These are phyloP conservation scores for Aix galericulata DNA, from an alignment of 2,113 vertebrate species.

Conservation along the genomic window DNA sequence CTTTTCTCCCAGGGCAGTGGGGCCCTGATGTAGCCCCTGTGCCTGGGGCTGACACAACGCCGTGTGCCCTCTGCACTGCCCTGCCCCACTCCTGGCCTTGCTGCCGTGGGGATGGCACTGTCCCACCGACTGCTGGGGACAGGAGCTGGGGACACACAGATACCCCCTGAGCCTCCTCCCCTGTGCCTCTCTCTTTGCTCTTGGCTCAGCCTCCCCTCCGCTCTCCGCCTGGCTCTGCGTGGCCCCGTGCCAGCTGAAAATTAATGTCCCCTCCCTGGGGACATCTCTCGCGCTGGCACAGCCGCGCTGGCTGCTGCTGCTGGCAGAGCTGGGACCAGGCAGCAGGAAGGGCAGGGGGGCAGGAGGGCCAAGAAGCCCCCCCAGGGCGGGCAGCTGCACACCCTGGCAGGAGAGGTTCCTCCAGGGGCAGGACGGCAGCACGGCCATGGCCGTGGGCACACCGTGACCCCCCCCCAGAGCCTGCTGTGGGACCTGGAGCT, in stretches of 20 bases:
- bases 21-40: rapidly evolving
- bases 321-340: not conserved
- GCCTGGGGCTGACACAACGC: not conserved
- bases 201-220: not conserved
- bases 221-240: rapidly evolving
- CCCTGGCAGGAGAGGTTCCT: not conserved
- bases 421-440: rapidly evolving
- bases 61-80: rapidly evolving
- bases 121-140: not conserved
- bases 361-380: not conserved
- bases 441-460: too few species aligned
- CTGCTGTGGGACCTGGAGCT: not conserved
- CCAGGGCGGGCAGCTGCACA: too few species aligned
- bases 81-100: not conserved
- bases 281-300: too few species aligned
- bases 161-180: not conserved
- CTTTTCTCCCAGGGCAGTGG: not conserved
- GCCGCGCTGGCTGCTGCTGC: not conserved
- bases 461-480: not conserved
- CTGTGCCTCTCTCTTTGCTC: not conserved
- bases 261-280: not conserved
- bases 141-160: not conserved
- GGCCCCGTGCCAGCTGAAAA: not conserved
- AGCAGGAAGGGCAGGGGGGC: not conserved
- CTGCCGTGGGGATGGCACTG: not conserved